Base-by-base conservation (phyloP, 1,140 invertebrate genomes). In the Nephila pilipes region DNA sequence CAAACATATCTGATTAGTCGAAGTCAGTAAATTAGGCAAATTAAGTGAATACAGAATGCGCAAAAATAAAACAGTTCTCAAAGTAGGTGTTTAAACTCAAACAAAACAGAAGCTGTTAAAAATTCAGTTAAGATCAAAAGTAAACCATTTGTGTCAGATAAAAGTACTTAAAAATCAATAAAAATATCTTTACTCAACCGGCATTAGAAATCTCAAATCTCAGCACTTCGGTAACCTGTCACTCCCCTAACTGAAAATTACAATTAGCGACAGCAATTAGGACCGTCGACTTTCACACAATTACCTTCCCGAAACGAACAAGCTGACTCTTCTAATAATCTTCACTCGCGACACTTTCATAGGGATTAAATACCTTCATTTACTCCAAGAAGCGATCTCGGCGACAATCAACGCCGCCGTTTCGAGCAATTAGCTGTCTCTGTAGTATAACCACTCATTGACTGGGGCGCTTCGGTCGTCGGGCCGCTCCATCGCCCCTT, bases 281-380 rank as follows among this genome's bases (percentile, higher is more conserved):
- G 25, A 46, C 6, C 6, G 46, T 46, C 46, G 46, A 6, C 46
- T 25, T 65, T 65, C 63, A 65, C 25, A 12, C 63, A 65, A 14
- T 25, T 65, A 65, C 25, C 25, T 65, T 29, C 14, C 32, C 29
- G 29, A 32, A 75, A 75, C 69, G 69, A 75, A 75, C 69, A 36
- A 18, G 29, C 69, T 75, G 69, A 32, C 69, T 75, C 29, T 36
- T 8, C 32, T 75, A 75, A 75, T 75, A 75, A 75, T 32, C 29
- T 32, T 36, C 69, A 75, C 69, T 29, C 32, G 69, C 14, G 29
- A 75, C 69, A 75, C 69, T 75, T 75, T 32, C 25, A 29, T 25
- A 36, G 69, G 69, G 69, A 75, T 75, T 75, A 75, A 75, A 20
- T 32, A 2, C 69, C 69, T 75, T 75, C 29, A 75, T 75, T 75